Percentiles rank a stretch among this genome's conserved stretches.
Evolutionary conservation across 2,888 invertebrate species (phyloP).

Genomic region (Saturnia pavonia): DNA sequence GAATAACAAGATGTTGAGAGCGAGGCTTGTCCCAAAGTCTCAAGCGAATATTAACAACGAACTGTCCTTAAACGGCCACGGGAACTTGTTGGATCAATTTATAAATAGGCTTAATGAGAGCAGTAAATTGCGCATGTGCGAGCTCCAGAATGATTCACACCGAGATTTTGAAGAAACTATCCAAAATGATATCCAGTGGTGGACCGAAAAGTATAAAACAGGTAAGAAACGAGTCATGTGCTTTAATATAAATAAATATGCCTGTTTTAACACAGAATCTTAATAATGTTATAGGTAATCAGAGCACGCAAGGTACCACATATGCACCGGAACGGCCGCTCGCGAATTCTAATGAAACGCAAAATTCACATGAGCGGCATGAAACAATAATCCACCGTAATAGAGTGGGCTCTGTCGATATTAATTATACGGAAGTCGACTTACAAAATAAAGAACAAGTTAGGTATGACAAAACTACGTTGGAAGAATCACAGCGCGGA

Average conservation of each 20-base stretch:
- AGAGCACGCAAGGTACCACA: background rate
- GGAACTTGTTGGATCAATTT: constrained; percentile 17
- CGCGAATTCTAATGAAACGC: background rate
- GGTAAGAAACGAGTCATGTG: background rate
- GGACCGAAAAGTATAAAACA: background rate
- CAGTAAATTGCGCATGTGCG: background rate
- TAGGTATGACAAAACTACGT: too few species aligned
- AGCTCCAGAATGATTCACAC: too few species aligned
- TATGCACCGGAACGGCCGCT: background rate
- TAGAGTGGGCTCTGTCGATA: background rate
- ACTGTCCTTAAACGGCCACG: constrained; percentile 9
- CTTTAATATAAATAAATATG: background rate
- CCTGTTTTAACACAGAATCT: background rate
- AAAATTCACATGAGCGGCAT: background rate
- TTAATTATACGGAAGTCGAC: background rate
- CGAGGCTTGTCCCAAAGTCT: constrained; percentile 7
- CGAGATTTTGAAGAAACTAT: background rate
- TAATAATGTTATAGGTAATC: background rate
- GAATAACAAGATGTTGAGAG: background rate
- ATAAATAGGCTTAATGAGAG: background rate
- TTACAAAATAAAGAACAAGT: too few species aligned
- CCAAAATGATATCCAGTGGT: background rate
- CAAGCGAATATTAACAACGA: background rate
- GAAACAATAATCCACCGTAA: background rate
- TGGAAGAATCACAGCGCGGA: background rate